These are phyloP conservation scores for Micromys minutus DNA, from an alignment of 2,113 vertebrate species.

Conservation along the genomic window DNA sequence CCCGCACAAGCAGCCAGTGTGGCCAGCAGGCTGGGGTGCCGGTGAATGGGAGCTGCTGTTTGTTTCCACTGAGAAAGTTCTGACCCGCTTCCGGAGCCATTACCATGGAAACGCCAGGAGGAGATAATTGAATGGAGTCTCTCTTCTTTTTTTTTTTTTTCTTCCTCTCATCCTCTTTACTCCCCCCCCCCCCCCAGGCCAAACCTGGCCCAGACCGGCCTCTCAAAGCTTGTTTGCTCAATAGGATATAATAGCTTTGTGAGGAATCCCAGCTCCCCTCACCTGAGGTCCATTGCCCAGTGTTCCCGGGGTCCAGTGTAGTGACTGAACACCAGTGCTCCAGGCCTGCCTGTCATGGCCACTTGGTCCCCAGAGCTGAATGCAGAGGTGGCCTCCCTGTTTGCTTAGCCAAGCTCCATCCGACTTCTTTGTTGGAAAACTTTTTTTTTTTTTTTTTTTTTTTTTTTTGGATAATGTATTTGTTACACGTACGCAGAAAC, in stretches of 20 bases:
- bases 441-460: slow-evolving; percentile 1
- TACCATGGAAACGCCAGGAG: slow-evolving; percentile 92
- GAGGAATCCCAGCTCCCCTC: slow-evolving; percentile 73
- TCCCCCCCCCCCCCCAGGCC: slow-evolving; percentile 68
- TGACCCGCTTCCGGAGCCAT: slow-evolving; percentile 86
- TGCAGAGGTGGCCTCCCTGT: background rate
- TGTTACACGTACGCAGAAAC: slow-evolving; percentile 41
- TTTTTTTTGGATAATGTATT: background rate
- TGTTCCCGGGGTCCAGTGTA: slow-evolving; percentile 62
- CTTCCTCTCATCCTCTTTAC: slow-evolving; percentile 64
- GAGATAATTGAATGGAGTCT: slow-evolving; percentile 91
- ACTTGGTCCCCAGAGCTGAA: slow-evolving; percentile 58
- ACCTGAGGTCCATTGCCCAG: slow-evolving; percentile 71
- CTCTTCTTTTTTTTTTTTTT: no score
- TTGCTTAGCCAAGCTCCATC: background rate
- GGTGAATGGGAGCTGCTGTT: slow-evolving; percentile 75
- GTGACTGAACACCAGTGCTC: slow-evolving; percentile 72
- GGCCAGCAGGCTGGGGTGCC: slow-evolving; percentile 47
- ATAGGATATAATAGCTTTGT: slow-evolving; percentile 80
- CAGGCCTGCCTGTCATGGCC: slow-evolving; percentile 57
- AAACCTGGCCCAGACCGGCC: slow-evolving; percentile 80
- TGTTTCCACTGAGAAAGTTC: slow-evolving; percentile 89
- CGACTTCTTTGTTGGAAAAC: slow-evolving; percentile 49
- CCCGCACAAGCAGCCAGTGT: background rate
- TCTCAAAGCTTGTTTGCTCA: slow-evolving; percentile 75